Conservation (phyloP, 2,113 vertebrate species). For the Raja brachyura region DNA sequence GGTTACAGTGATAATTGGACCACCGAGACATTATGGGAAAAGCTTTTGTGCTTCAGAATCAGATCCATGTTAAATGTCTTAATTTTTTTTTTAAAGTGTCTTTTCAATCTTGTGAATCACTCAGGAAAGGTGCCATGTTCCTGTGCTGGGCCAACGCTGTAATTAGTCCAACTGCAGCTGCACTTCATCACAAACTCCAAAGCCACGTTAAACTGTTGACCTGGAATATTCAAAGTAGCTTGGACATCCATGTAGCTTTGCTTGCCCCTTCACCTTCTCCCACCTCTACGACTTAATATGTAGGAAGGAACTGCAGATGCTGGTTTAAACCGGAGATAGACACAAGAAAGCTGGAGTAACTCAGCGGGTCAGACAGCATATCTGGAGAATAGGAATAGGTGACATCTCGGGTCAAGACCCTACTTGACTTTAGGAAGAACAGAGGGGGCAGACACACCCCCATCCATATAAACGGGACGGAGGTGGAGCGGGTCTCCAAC, state of each 20-base stretch:
- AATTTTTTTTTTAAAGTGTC: background rate
- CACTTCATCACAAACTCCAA: background rate
- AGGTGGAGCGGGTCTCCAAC: no score
- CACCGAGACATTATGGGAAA: conserved; percentile 10
- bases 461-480: no score
- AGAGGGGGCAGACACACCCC: no score
- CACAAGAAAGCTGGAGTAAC: no score
- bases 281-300: background rate
- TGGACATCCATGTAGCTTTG: background rate
- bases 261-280: background rate
- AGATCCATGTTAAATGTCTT: background rate
- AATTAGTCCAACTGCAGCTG: conserved; percentile 16
- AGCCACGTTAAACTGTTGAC: background rate
- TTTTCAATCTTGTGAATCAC: background rate
- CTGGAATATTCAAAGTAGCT: background rate
- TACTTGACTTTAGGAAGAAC: no score
- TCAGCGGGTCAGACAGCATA: no score
- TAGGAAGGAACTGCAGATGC: no score
- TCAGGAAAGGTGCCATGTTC: background rate
- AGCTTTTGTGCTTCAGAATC: conserved; percentile 27
- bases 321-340: no score
- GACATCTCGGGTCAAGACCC: no score
- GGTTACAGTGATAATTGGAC: background rate
- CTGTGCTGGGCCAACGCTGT: background rate
- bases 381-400: no score